These are phyloP conservation scores for Drosophila lowei DNA, from an alignment of 1,140 invertebrate genomes.

Conservation along the genomic window DNA sequence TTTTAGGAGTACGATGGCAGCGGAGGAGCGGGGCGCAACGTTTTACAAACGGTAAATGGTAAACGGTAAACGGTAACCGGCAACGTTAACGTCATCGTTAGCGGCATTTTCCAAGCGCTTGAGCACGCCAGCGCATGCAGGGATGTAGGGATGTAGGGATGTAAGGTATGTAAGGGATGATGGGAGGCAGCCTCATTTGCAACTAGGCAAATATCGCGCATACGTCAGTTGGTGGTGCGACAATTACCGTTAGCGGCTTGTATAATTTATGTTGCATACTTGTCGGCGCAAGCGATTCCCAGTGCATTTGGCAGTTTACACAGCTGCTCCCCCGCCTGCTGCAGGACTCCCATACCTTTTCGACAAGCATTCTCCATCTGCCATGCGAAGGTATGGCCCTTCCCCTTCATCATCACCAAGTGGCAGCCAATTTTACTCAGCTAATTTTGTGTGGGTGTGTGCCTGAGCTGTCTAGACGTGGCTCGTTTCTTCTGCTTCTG, in stretches of 20 bases:
- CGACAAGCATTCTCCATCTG: not conserved
- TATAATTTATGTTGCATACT: conserved; percentile 69
- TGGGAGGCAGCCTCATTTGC: conserved; percentile 48
- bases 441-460: conserved; percentile 38
- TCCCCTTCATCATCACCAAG: conserved; percentile 4
- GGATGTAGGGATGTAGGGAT: no score
- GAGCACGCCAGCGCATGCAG: conserved; percentile 50
- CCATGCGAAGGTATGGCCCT: no score
- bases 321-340: not conserved
- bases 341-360: not conserved
- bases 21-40: not conserved
- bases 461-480: conserved; percentile 35
- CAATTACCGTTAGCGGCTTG: conserved; percentile 75
- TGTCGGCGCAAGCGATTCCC: conserved; percentile 28
- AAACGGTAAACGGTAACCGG: conserved; percentile 22
- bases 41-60: not conserved
- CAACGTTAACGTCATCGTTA: conserved; percentile 67
- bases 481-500: conserved; percentile 9
- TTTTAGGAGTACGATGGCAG: conserved; percentile 53
- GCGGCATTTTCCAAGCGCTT: conserved; percentile 77
- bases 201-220: conserved; percentile 73
- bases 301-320: conserved; percentile 24
- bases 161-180: not conserved
- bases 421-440: conserved; percentile 51
- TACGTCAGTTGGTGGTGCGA: conserved; percentile 70